phyloP scores from a whole-genome alignment of 2,888 invertebrate genomes.

The Ischnus inquisitorius region DNA sequence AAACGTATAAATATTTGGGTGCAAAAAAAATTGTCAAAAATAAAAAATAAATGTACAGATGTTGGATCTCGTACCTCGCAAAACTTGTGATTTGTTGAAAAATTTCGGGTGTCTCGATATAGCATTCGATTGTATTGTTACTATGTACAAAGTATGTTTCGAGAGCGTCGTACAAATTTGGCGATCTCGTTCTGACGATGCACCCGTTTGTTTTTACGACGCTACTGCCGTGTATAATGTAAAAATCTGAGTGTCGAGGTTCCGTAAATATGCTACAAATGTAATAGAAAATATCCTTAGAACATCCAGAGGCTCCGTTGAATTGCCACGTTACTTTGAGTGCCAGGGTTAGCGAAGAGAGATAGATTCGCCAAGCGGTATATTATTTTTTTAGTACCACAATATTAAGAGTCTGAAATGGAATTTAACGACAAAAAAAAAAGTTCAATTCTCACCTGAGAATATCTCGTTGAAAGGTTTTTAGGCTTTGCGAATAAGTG shows the following conservation, averaged over 20 bases:
- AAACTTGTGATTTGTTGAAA: constrained; percentile 85
- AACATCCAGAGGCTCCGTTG: too few relatives aligned
- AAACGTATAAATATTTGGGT: too few relatives aligned
- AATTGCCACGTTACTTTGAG: background rate
- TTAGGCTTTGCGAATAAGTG: constrained; percentile 75
- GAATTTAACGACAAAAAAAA: background rate
- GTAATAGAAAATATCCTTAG: background rate
- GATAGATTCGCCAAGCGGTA: background rate
- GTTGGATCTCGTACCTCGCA: constrained; percentile 81
- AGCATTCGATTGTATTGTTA: constrained; percentile 86
- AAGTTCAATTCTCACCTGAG: constrained; percentile 75
- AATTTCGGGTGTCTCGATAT: constrained; percentile 87
- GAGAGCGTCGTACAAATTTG: constrained; percentile 87
- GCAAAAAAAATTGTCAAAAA: too few relatives aligned
- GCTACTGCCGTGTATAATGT: constrained; percentile 87
- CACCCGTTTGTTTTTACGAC: constrained; percentile 88
- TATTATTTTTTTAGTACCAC: background rate
- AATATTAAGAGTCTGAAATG: background rate
- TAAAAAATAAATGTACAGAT: too few relatives aligned
- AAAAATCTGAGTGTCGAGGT: constrained; percentile 88
- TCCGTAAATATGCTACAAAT: constrained; percentile 88
- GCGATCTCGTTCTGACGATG: constrained; percentile 88
- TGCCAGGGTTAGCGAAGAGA: background rate
- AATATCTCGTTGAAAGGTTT: constrained; percentile 78
- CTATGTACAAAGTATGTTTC: constrained; percentile 86